Percentiles rank a stretch among this genome's conserved stretches.
Conservation (phyloP, 2,888 invertebrate genomes). For the Ashinkailepas kermadecensis region DNA sequence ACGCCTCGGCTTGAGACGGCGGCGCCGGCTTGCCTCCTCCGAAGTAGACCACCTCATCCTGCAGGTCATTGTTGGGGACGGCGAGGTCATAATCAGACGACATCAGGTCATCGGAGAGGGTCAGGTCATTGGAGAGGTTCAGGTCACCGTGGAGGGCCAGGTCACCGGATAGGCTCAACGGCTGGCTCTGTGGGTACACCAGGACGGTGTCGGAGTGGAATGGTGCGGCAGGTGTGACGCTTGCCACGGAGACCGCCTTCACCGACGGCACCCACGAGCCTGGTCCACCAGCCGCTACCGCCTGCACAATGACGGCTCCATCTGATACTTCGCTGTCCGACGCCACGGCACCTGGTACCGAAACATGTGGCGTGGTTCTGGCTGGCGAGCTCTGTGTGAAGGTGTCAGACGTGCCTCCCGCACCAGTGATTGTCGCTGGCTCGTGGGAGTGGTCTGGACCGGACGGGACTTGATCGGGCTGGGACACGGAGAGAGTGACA, state of each 20-base stretch:
- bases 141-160: too few species aligned
- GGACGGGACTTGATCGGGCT: too few species aligned
- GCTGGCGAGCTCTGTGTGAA: too few species aligned
- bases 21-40: background rate
- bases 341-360: too few species aligned
- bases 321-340: background rate
- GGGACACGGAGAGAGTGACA: too few species aligned
- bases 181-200: background rate
- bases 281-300: background rate
- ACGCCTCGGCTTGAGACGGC: background rate
- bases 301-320: constrained; percentile 6
- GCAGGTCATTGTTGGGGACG: background rate
- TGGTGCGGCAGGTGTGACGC: too few species aligned
- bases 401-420: too few species aligned
- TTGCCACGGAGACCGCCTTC: background rate
- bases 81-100: background rate
- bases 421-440: too few species aligned
- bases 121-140: background rate
- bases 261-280: constrained; percentile 1
- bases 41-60: background rate
- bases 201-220: background rate
- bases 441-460: too few species aligned
- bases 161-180: background rate
- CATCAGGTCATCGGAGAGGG: background rate
- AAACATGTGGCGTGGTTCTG: too few species aligned